Evolutionary conservation across 2,797 vertebrate species (phyloP).

Genomic region (Sphaeramia orbicularis): DNA sequence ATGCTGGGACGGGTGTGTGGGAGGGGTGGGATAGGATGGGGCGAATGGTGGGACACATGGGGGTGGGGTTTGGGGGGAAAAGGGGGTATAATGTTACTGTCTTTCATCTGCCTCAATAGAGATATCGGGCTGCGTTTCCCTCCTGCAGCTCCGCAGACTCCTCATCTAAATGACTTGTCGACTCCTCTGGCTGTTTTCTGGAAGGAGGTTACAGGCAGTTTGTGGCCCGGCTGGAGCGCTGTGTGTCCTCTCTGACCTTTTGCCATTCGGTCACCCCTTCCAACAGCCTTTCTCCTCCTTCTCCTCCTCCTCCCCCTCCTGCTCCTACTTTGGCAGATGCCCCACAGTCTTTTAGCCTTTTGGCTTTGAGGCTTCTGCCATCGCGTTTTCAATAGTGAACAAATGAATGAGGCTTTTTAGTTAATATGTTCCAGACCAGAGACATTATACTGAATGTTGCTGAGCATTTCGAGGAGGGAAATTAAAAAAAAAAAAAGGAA

Average conservation of each 20-base stretch:
- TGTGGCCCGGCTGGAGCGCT: slow-evolving; percentile 15
- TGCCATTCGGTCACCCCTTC: slow-evolving; percentile 57
- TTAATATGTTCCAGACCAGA: slow-evolving; percentile 78
- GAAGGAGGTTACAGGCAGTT: slow-evolving; percentile 41
- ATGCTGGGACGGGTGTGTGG: slow-evolving; percentile 44
- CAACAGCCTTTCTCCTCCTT: slow-evolving; percentile 11
- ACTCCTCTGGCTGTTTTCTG: slow-evolving; percentile 55
- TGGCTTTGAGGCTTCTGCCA: slow-evolving; percentile 53
- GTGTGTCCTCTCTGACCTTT: slow-evolving; percentile 73
- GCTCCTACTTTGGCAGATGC: slow-evolving; percentile 40
- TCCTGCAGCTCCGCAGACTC: slow-evolving; percentile 35
- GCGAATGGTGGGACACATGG: slow-evolving; percentile 29
- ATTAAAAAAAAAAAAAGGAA: slow-evolving; percentile 40
- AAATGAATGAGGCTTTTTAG: slow-evolving; percentile 64
- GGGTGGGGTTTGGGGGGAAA: background rate
- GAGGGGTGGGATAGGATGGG: slow-evolving; percentile 31
- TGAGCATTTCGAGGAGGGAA: slow-evolving; percentile 39
- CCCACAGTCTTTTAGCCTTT: slow-evolving; percentile 52
- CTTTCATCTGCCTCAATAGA: slow-evolving; percentile 74
- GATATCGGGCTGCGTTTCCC: slow-evolving; percentile 55
- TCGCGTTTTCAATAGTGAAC: slow-evolving; percentile 53
- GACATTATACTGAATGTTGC: slow-evolving; percentile 52
- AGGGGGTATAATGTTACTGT: slow-evolving; percentile 63
- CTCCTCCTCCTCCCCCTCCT: background rate
- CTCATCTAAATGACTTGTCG: slow-evolving; percentile 57